Evolutionary conservation across 2,113 vertebrate species (phyloP).

Genomic region (Eudyptes chrysolophus): DNA sequence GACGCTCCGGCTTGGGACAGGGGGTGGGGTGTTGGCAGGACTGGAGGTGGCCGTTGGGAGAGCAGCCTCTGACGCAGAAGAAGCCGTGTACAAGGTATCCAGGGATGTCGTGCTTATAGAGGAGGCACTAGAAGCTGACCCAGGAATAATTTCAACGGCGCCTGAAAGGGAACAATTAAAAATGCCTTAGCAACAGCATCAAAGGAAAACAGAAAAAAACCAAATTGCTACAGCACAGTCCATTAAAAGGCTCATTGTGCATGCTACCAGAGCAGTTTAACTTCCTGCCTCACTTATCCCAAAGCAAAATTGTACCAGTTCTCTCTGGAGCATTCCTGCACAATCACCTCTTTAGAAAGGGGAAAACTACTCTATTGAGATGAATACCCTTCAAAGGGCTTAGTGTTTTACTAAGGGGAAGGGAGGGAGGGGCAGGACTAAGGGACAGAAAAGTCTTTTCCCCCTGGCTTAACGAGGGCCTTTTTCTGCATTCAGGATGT

Average conservation of each 20-base stretch:
- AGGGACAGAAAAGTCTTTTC: not conserved
- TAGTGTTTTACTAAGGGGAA: not conserved
- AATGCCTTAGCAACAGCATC: slow-evolving; percentile 51
- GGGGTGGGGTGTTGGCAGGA: slow-evolving; percentile 87
- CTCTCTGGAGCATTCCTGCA: slow-evolving; percentile 47
- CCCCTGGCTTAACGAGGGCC: not conserved
- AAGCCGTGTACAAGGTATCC: slow-evolving; percentile 85
- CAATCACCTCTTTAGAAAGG: slow-evolving; percentile 49
- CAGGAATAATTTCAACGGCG: slow-evolving; percentile 64
- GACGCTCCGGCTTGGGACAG: slow-evolving; percentile 86
- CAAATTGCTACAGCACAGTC: not conserved
- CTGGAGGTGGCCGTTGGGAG: slow-evolving; percentile 75
- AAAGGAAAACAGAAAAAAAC: slow-evolving; percentile 30
- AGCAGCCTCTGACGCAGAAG: slow-evolving; percentile 79
- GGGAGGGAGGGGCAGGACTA: not conserved
- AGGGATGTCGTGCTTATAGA: slow-evolving; percentile 85
- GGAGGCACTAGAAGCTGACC: slow-evolving; percentile 76
- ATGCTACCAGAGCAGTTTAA: slow-evolving; percentile 55
- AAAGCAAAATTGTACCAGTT: slow-evolving; percentile 56
- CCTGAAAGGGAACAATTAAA: slow-evolving; percentile 71
- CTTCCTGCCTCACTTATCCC: slow-evolving; percentile 62
- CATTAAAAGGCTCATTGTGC: slow-evolving; percentile 60
- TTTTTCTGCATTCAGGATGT: not conserved
- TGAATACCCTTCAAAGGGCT: slow-evolving; percentile 55
- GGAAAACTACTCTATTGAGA: slow-evolving; percentile 25